Base-by-base conservation (phyloP, 1,140 invertebrate genomes). In the Atopsyche davidsoni region DNA sequence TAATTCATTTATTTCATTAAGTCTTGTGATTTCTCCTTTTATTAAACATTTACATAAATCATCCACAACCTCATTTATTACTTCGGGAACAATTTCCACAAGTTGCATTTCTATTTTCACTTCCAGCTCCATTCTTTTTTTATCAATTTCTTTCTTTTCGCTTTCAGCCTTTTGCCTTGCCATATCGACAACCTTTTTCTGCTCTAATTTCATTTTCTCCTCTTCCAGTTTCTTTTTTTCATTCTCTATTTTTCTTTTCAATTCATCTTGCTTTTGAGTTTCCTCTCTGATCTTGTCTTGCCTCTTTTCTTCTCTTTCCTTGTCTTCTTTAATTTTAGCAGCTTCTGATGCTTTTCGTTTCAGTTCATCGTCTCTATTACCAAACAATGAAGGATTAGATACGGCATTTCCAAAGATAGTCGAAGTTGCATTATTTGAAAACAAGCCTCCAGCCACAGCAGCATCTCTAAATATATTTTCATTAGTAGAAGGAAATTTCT, bases 201-300 rank as follows among this genome's bases (percentile, higher is more conserved):
- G 62, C 9, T 63, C 54, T 19, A 60, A 38, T 52, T 43, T 48
- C 42, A 23, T 39, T 34, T 42, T 36, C 16, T 19, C 42, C 23
- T 63, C 39, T 53, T 70, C 64, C 10, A 50, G 31, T 28, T 60
- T 59, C 60, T 60, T 57, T 41, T 41, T 64, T 57, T 71, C 62
- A 64, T 69, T 62, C 62, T 69, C 64, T 47, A 68, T 42, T 61
- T 68, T 70, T 49, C 58, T 69, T 45, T 62, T 68, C 46, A 68
- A 48, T 46, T 68, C 60, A 58, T 69, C 66, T 62, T 69, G 64
- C 18, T 55, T 58, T 22, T 43, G 24, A 9, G 13, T 9, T 43
- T 52, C 38, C 46, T 51, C 53, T 17, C 35, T 40, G 46, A 50
- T 43, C 46, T 53, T 46, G 31, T 44, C 19, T 59, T 66, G 66